Percentiles rank a stretch among this genome's conserved stretches.
phyloP scores from a whole-genome alignment of 2,888 invertebrate genomes.

The Megastigmus dorsalis region DNA sequence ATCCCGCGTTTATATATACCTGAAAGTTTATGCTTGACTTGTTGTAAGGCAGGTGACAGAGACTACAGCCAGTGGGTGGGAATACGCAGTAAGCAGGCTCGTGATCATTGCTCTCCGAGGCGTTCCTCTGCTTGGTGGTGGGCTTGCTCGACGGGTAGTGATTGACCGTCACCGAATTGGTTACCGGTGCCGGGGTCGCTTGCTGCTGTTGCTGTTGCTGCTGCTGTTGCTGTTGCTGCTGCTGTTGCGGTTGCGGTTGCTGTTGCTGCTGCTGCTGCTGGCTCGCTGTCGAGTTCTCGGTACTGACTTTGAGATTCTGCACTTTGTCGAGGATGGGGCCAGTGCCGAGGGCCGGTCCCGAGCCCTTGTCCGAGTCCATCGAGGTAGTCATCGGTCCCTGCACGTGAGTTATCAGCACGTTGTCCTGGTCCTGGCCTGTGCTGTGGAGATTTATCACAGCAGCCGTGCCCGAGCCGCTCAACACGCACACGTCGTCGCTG shows the following conservation, averaged over 20 bases:
- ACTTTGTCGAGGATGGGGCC: background rate
- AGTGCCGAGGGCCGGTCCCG: no score
- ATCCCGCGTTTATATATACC: no score
- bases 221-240: slow-evolving; percentile 16
- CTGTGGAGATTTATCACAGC: slow-evolving; percentile 84
- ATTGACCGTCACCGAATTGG: slow-evolving; percentile 20
- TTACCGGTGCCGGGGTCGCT: background rate
- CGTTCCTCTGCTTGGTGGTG: slow-evolving; percentile 54
- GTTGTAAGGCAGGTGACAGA: slow-evolving; percentile 90
- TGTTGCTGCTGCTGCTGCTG: background rate
- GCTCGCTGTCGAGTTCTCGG: background rate
- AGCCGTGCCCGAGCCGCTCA: slow-evolving; percentile 95
- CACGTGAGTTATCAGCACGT: slow-evolving; percentile 59
- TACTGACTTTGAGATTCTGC: background rate
- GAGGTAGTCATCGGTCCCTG: slow-evolving; percentile 75
- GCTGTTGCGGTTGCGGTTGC: background rate
- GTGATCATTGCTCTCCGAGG: slow-evolving; percentile 69
- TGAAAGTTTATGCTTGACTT: slow-evolving; percentile 78
- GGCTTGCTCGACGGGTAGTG: slow-evolving; percentile 55
- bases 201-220: background rate
- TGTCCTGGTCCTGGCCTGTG: slow-evolving; percentile 70
- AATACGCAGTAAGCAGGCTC: slow-evolving; percentile 73
- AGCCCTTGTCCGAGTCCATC: slow-evolving; percentile 73
- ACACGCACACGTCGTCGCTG: slow-evolving; percentile 95
- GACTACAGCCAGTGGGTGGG: slow-evolving; percentile 73